Percentiles rank a stretch among this genome's conserved stretches.
These are phyloP conservation scores for Lydus trimaculatus DNA, from an alignment of 2,888 invertebrate species.

Conservation along the genomic window DNA sequence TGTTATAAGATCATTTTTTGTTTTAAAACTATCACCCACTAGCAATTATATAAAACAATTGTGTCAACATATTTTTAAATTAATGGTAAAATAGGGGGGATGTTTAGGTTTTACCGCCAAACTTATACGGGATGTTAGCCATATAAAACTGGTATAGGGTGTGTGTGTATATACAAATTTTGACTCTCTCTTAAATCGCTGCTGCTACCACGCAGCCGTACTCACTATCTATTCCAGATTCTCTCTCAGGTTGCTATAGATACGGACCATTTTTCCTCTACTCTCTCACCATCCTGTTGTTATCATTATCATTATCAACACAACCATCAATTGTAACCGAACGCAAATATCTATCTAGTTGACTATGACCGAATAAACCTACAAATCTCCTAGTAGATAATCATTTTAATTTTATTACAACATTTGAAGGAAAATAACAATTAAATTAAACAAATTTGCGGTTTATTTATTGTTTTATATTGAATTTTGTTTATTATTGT, in stretches of 20 bases:
- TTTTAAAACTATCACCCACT: not conserved
- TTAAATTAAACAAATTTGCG: no score
- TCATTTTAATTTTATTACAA: no score
- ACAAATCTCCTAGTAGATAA: no score
- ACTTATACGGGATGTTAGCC: conserved; percentile 21
- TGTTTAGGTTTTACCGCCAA: conserved; percentile 18
- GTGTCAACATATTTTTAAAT: conserved; percentile 24
- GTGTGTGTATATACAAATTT: conserved; percentile 25
- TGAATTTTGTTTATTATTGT: no score
- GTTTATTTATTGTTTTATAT: no score
- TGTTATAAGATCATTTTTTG: not conserved
- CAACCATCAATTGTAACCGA: not conserved
- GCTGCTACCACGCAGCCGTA: conserved; percentile 44
- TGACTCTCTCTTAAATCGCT: conserved; percentile 34
- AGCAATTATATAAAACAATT: conserved; percentile 10
- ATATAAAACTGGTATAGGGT: conserved; percentile 32
- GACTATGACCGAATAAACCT: no score
- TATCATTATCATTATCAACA: conserved; percentile 8
- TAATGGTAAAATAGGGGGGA: conserved; percentile 8
- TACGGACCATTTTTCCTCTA: conserved; percentile 22
- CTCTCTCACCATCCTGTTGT: not conserved
- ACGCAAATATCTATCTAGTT: not conserved
- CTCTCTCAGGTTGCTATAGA: conserved; percentile 42
- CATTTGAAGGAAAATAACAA: no score
- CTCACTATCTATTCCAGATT: conserved; percentile 35